Conservation (phyloP, 2,797 vertebrate genomes). For the Varecia variegata region DNA sequence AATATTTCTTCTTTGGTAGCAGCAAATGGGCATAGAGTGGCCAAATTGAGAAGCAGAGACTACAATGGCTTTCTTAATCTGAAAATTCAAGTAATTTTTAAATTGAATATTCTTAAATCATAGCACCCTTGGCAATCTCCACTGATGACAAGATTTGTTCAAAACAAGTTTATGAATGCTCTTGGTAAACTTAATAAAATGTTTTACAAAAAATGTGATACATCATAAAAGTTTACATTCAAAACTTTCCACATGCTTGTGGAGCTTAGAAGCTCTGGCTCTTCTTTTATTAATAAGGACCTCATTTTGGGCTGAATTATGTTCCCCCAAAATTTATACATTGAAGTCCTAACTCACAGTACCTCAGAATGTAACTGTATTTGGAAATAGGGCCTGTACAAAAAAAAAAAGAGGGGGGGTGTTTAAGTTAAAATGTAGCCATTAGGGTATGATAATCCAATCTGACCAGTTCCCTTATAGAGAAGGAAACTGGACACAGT, state of each 20-base stretch:
- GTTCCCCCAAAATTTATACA: not conserved
- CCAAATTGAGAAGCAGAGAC: not conserved
- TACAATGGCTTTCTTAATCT: conserved; percentile 2
- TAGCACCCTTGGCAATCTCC: not conserved
- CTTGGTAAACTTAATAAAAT: conserved; percentile 3
- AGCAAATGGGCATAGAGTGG: not conserved
- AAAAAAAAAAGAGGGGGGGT: not conserved
- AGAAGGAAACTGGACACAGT: not conserved
- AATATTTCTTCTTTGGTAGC: not conserved
- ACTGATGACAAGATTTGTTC: not conserved
- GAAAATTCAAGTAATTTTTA: conserved; percentile 18
- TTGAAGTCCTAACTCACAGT: not conserved
- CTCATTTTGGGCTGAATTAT: not conserved
- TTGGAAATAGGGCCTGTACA: not conserved
- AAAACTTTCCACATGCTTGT: not conserved
- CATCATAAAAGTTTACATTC: conserved; percentile 7
- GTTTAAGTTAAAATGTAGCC: not conserved
- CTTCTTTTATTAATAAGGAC: not conserved
- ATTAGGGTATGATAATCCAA: not conserved
- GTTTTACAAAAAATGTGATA: not conserved
- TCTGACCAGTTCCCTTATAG: not conserved
- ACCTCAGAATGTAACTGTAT: not conserved
- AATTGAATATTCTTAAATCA: conserved; percentile 22
- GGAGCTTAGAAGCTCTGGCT: not conserved
- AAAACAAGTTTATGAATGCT: not conserved